Conservation (phyloP, 2,888 invertebrate species). For the Mythimna loreyi region DNA sequence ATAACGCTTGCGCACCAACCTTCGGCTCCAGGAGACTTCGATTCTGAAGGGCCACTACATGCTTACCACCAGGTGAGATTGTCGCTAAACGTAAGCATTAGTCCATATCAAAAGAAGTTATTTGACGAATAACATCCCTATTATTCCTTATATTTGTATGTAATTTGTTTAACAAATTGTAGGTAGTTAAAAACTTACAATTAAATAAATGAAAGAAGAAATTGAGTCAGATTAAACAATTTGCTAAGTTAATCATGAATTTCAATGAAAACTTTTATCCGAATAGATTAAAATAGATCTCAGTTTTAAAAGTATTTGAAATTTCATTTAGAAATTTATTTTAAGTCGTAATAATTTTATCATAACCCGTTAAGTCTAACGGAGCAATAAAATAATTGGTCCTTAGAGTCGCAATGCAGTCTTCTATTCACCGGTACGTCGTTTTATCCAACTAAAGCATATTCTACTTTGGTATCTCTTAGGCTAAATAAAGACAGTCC, state of each 20-base stretch:
- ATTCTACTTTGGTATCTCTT: slow-evolving; percentile 2
- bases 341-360: slow-evolving; percentile 2
- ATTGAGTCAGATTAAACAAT: slow-evolving; percentile 6
- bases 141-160: no score
- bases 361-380: slow-evolving; percentile 7
- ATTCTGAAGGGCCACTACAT: no score
- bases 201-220: background rate
- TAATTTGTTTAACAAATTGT: slow-evolving; percentile 1
- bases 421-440: background rate
- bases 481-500: background rate
- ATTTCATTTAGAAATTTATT: slow-evolving; percentile 13
- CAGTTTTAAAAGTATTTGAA: slow-evolving; percentile 2
- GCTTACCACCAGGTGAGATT: no score
- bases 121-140: background rate
- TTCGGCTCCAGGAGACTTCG: no score
- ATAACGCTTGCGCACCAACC: no score
- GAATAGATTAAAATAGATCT: background rate
- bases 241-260: background rate
- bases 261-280: background rate
- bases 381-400: slow-evolving; percentile 6
- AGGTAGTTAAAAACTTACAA: background rate
- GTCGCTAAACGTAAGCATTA: no score
- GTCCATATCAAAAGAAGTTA: background rate
- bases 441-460: slow-evolving; percentile 6
- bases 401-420: slow-evolving; percentile 19